These are phyloP conservation scores for Xyrauchen texanus DNA, from an alignment of 2,113 vertebrate genomes.

Conservation along the genomic window DNA sequence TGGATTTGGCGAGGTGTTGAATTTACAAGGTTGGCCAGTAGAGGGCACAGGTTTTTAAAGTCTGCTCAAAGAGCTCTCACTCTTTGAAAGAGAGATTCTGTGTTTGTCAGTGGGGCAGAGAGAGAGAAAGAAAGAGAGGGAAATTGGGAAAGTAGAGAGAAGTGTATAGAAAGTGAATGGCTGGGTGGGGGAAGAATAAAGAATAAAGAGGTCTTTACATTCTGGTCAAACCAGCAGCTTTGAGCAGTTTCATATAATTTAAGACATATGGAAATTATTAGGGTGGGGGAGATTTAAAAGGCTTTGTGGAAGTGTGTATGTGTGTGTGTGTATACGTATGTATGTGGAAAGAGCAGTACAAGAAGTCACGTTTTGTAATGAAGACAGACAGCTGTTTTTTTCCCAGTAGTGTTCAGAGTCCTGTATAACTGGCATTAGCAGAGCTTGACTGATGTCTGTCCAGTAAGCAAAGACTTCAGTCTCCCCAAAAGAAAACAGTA, in stretches of 20 bases:
- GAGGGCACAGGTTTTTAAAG: slow-evolving; percentile 59
- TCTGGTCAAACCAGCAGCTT: slow-evolving; percentile 58
- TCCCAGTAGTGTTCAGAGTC: slow-evolving; percentile 44
- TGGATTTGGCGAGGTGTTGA: background rate
- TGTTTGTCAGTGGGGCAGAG: slow-evolving; percentile 35
- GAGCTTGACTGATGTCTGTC: slow-evolving; percentile 41
- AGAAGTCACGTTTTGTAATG: slow-evolving; percentile 53
- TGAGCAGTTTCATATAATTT: slow-evolving; percentile 56
- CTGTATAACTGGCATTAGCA: slow-evolving; percentile 30
- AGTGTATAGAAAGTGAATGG: slow-evolving; percentile 37
- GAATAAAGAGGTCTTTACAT: slow-evolving; percentile 55
- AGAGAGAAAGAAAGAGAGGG: no score
- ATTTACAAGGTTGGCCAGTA: slow-evolving; percentile 52
- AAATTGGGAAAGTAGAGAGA: slow-evolving; percentile 10
- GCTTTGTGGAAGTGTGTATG: background rate
- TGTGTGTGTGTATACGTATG: background rate
- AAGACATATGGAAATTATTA: slow-evolving; percentile 60
- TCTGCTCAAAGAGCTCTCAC: slow-evolving; percentile 28
- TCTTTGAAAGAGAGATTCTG: slow-evolving; percentile 58
- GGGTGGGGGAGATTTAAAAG: slow-evolving; percentile 43
- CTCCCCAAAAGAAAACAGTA: slow-evolving; percentile 20
- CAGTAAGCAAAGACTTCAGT: slow-evolving; percentile 17
- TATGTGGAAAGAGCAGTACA: slow-evolving; percentile 38
- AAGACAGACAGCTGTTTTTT: slow-evolving; percentile 47
- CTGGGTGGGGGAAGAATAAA: slow-evolving; percentile 32